Evolutionary conservation across 2,113 vertebrate species (phyloP).

Genomic region (Scortum barcoo): DNA sequence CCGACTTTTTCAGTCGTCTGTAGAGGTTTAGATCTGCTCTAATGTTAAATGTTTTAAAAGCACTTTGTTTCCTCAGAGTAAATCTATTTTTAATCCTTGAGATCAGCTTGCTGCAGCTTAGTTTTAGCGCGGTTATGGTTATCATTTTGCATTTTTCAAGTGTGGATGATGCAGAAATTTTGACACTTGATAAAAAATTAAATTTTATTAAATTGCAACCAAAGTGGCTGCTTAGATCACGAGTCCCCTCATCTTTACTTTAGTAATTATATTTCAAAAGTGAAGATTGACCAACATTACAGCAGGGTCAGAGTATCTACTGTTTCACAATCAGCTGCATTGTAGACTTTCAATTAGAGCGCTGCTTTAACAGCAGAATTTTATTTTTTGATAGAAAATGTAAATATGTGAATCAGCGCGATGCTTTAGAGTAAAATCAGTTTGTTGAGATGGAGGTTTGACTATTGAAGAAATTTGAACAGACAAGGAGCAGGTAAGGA

Average conservation of each 20-base stretch:
- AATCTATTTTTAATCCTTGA: neutral
- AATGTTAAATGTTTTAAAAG: neutral
- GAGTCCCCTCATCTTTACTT: neutral
- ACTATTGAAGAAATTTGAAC: neutral
- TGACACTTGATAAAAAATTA: neutral
- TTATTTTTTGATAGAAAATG: constrained; percentile 17
- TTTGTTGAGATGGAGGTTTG: neutral
- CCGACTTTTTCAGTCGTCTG: neutral
- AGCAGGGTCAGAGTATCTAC: neutral
- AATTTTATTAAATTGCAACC: neutral
- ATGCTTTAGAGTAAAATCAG: neutral
- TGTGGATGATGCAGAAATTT: neutral
- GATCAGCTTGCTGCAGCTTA: constrained; percentile 5
- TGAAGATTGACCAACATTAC: constrained; percentile 1
- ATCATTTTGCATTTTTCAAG: neutral
- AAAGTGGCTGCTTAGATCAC: neutral
- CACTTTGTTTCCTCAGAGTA: constrained; percentile 19
- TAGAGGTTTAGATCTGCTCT: constrained; percentile 4
- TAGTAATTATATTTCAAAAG: neutral
- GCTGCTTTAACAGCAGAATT: neutral
- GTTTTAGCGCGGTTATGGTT: constrained; percentile 3
- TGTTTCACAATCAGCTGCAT: too few relatives aligned
- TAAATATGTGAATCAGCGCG: neutral
- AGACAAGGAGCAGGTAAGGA: neutral
- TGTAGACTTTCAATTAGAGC: neutral